Percentiles rank a stretch among this genome's conserved stretches.
Conservation (phyloP, 2,797 vertebrate species). For the Anniella stebbinsi region DNA sequence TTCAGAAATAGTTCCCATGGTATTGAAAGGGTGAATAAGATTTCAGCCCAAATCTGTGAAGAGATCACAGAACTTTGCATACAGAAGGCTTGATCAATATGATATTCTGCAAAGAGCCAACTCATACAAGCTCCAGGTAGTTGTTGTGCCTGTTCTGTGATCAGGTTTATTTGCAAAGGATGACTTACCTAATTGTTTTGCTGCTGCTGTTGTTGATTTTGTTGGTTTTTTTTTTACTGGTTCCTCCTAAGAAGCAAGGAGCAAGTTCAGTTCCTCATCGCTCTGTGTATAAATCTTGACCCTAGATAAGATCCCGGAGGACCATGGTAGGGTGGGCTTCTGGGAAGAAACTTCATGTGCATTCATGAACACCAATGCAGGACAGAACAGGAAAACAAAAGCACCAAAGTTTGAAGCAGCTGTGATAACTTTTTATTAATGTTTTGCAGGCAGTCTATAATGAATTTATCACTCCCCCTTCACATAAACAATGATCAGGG, state of each 20-base stretch:
- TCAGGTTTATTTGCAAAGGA: constrained; percentile 71
- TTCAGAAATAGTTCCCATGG: too few species aligned
- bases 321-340: constrained; percentile 50
- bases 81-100: not conserved
- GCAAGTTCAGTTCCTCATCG: constrained; percentile 64
- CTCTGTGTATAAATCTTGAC: constrained; percentile 80
- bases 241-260: constrained; percentile 70
- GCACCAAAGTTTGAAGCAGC: not conserved
- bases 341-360: constrained; percentile 44
- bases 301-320: constrained; percentile 77
- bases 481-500: not conserved
- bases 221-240: constrained; percentile 36
- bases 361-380: not conserved
- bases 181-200: constrained; percentile 67
- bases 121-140: not conserved
- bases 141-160: constrained; percentile 33
- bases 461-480: not conserved
- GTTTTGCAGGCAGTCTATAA: not conserved
- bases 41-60: not conserved
- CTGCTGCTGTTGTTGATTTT: too few species aligned
- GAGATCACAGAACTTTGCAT: not conserved
- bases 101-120: not conserved
- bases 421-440: not conserved
- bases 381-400: not conserved
- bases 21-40: too few species aligned